Base-by-base conservation (phyloP, 2,888 invertebrate species). In the Lypha dubia region DNA sequence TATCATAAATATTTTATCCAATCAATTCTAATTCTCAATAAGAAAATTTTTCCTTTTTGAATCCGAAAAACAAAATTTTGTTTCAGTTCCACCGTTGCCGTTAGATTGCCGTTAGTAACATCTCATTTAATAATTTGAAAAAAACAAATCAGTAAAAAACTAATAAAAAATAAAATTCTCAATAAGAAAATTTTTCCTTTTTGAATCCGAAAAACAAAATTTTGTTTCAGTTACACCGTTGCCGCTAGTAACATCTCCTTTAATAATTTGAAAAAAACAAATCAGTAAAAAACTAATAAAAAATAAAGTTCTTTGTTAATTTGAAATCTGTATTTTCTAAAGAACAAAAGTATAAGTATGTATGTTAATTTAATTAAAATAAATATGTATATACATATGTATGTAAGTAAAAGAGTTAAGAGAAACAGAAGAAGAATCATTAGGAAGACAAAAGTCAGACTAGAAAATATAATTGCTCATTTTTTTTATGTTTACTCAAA, bases 391-490 rank as follows among this genome's bases (percentile, higher is more conserved):
- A n/a, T n/a, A n/a, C n/a, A n/a, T n/a, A n/a, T n/a, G n/a, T n/a
- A n/a, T n/a, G n/a, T n/a, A n/a, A n/a, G n/a, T n/a, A n/a, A n/a
- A 74, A 79, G 13, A 73, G 41, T 74, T 63, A 62, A 62, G 38
- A 51, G 3, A 71, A 51, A 67, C 68, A 63, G 32, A 24, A n/a
- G n/a, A 38, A 65, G 22, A 71, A 70, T 88, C 87, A 86, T 77
- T 53, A 32, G 24, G 76, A 76, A 76, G 79, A 80, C 80, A 74
- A 73, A 77, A 80, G 81, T 81, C 81, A 76, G 84, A 84, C 84
- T 84, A 84, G 84, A 84, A 73, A 63, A 58, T 67, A 73, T 53
- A 63, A 62, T 24, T 41, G 73, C 67, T 67, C 60, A 63, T 58
- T 58, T 28, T 63, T 35, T 53, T 28, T 58, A 49, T 63, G 86